These are phyloP conservation scores for Malaclemys terrapin DNA, from an alignment of 2,113 vertebrate genomes.

Conservation along the genomic window DNA sequence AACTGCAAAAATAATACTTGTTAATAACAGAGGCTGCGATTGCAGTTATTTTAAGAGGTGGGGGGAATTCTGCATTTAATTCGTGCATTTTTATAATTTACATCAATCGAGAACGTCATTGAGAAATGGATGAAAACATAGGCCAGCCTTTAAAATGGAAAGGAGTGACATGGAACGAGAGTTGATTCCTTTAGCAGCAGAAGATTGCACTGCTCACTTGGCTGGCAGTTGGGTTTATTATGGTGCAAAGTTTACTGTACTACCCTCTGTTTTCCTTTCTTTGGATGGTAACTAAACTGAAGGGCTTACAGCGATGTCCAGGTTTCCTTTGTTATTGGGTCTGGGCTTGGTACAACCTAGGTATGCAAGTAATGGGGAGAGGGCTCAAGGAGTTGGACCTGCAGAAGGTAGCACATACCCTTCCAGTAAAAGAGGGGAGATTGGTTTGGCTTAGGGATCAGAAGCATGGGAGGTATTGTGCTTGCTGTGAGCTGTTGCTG, in stretches of 20 bases:
- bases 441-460: background rate
- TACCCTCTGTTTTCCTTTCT: background rate
- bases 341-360: background rate
- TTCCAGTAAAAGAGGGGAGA: background rate
- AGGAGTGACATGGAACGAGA: background rate
- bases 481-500: background rate
- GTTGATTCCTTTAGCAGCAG: background rate
- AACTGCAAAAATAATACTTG: background rate
- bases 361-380: background rate
- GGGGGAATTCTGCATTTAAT: background rate
- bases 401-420: background rate
- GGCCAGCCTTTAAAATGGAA: background rate
- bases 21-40: background rate
- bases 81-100: background rate
- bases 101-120: background rate
- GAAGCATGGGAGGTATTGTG: background rate
- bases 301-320: background rate
- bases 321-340: background rate
- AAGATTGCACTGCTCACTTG: rapidly evolving
- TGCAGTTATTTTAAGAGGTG: background rate
- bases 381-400: background rate
- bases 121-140: background rate
- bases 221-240: background rate
- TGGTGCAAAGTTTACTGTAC: background rate
- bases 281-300: background rate